A percentile compares a stretch with the other conserved stretches of the same genome.
Evolutionary conservation across 2,113 vertebrate species (phyloP).

Genomic region (Lichenostomus cassidix): DNA sequence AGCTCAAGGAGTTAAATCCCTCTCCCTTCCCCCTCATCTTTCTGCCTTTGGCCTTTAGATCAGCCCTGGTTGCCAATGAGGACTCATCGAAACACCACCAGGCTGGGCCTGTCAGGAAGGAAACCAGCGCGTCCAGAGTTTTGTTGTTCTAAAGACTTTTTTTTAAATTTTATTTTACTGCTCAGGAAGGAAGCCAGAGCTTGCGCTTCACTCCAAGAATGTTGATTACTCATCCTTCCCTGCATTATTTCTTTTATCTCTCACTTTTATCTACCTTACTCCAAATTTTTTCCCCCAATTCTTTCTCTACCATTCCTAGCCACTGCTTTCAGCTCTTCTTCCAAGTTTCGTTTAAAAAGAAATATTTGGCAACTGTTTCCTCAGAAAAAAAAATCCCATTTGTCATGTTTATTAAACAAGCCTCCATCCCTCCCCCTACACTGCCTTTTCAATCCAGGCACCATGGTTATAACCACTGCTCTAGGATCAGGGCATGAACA

Average conservation of each 20-base stretch:
- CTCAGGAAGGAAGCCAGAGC: slow-evolving; percentile 88
- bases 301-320: background rate
- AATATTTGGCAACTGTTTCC: background rate
- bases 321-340: background rate
- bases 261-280: slow-evolving; percentile 67
- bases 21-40: slow-evolving; percentile 65
- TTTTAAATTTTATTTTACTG: slow-evolving; percentile 83
- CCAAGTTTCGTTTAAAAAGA: background rate
- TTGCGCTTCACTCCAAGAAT: slow-evolving; percentile 81
- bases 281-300: slow-evolving; percentile 10
- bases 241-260: slow-evolving; percentile 71
- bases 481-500: background rate
- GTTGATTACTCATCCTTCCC: slow-evolving; percentile 75
- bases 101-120: slow-evolving; percentile 84
- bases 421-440: background rate
- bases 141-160: slow-evolving; percentile 86
- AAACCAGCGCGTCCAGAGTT: slow-evolving; percentile 79
- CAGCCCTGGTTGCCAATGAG: slow-evolving; percentile 69
- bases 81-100: slow-evolving; percentile 74
- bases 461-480: background rate
- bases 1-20: slow-evolving; percentile 74
- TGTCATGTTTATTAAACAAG: background rate
- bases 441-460: background rate
- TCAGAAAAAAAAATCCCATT: background rate
- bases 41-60: slow-evolving; percentile 74